These are phyloP conservation scores for Hybos culiciformis DNA, from an alignment of 2,888 invertebrate species.

Conservation along the genomic window DNA sequence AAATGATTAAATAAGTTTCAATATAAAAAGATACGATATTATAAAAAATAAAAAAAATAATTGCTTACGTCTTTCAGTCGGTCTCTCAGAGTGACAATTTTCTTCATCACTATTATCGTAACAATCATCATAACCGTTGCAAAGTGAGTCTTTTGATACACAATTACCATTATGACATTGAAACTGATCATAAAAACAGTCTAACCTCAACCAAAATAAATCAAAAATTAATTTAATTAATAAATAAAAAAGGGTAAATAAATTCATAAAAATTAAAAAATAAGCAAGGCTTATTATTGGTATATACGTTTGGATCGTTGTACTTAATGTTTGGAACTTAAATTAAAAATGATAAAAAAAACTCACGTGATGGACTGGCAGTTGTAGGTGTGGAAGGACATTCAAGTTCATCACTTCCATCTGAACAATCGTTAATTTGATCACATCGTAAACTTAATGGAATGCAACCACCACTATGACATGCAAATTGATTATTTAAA, in stretches of 20 bases:
- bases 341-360: background rate
- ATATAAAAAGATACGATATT: background rate
- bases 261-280: background rate
- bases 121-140: constrained; percentile 42
- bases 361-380: background rate
- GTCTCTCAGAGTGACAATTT: constrained; percentile 43
- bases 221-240: background rate
- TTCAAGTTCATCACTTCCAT: constrained; percentile 39
- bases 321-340: too few species aligned
- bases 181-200: constrained; percentile 38
- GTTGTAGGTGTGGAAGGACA: constrained; percentile 26
- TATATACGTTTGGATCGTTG: too few species aligned
- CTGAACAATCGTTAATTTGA: constrained; percentile 35
- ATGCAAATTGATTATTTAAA: constrained; percentile 7
- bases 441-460: constrained; percentile 9
- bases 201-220: background rate
- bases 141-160: constrained; percentile 40
- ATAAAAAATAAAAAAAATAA: background rate
- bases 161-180: constrained; percentile 47
- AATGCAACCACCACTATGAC: constrained; percentile 9
- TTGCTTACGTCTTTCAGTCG: constrained; percentile 43
- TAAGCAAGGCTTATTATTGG: too few species aligned
- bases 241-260: background rate
- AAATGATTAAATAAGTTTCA: background rate
- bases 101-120: constrained; percentile 54